Base-by-base conservation (phyloP, 1,140 invertebrate species). In the Drosophila auraria region DNA sequence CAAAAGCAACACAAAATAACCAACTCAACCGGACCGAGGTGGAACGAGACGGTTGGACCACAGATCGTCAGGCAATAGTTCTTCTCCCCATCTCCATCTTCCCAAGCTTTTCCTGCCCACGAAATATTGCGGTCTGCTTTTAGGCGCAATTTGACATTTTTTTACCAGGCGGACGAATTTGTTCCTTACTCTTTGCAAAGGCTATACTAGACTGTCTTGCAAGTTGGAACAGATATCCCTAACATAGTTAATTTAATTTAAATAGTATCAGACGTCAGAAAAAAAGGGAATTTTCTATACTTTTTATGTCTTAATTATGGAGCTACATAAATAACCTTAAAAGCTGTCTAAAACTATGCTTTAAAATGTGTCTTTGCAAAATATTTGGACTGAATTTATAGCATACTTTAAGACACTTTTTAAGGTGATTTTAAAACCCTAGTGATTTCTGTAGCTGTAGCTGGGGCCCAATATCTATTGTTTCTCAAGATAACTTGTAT, bases 81-180 rank as follows among this genome's bases (percentile, higher is more conserved):
- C 75, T 47, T 61, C 15, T 38, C 27, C n/a, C 40, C 36, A 14
- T 54, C 36, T 20, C 27, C 40, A 20, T 33, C n/a, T 47, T 42
- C 40, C 40, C 9, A n/a, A 6, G 50, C 17, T 58, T 58, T 71
- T 70, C 66, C 20, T 15, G 42, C 57, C 23, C 51, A 87, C 49
- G 77, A 87, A 89, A 87, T 89, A 89, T 87, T 87, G 83, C 83
- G 83, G 83, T 87, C 83, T 78, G 78, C 73, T 75, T 83, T 89
- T 87, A 83, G 83, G 83, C 83, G 51, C 84, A 87, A 89, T 83
- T 87, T 84, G 86, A 89, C 86, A 90, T 40, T 81, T 90, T 87
- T 84, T 90, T 75, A 62, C 72, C 42, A 45, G 50, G 40, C 56
- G 36, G 49, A 68, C 58, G 20, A 47, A 20, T 45, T 33, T 36